These are phyloP conservation scores for Pithys albifrons DNA, from an alignment of 2,113 vertebrate genomes.

Conservation along the genomic window DNA sequence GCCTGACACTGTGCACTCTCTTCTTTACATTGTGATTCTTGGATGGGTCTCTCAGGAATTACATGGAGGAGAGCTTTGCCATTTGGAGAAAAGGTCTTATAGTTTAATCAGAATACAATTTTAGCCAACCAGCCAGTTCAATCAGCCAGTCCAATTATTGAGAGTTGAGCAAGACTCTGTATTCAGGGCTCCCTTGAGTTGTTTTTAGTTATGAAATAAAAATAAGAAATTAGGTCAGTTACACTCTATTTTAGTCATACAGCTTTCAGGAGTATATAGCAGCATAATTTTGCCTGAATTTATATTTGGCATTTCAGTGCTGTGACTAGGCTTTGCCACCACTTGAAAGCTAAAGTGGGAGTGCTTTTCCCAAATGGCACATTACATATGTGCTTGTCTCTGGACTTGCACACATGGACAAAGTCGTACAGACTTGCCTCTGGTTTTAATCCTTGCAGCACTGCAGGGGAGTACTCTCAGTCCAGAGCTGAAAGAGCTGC, in stretches of 20 bases:
- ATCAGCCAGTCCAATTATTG: conserved; percentile 25
- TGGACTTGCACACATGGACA: neutral
- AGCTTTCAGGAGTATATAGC: neutral
- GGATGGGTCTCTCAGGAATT: neutral
- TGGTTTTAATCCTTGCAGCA: neutral
- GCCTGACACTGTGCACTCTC: neutral
- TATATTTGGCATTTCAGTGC: neutral
- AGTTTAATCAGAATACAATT: conserved; percentile 37
- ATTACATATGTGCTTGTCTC: neutral
- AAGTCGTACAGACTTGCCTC: neutral
- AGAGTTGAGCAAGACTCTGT: conserved; percentile 31
- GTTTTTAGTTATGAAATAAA: conserved; percentile 50
- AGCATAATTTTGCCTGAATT: neutral
- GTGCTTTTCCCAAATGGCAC: neutral
- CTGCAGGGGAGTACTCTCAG: neutral
- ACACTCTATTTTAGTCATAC: neutral
- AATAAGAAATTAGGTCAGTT: conserved; percentile 46
- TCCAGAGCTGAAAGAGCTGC: neutral
- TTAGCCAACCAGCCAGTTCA: conserved; percentile 32
- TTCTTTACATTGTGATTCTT: conserved; percentile 6
- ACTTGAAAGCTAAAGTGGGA: neutral
- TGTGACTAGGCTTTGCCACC: neutral
- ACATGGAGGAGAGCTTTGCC: conserved; percentile 1
- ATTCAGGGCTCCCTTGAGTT: conserved; percentile 28
- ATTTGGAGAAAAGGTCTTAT: conserved; percentile 30